Base-by-base conservation (phyloP, 2,888 invertebrate genomes). In the Synanthedon vespiformis region DNA sequence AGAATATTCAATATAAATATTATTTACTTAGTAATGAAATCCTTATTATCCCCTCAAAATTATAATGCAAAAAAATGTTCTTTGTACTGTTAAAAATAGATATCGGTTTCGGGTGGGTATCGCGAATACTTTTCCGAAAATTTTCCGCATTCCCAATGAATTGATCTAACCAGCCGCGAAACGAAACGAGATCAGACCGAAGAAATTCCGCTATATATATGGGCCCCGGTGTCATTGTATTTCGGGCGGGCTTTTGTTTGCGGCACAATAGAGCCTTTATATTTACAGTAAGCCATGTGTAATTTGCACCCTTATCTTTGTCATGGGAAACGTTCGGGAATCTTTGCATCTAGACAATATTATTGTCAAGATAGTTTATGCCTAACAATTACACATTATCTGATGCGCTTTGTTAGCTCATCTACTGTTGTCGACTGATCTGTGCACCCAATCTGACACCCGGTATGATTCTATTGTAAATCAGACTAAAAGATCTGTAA, bases 271-370 rank as follows among this genome's bases (percentile, higher is more conserved):
- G 40, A 40, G 40, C 41, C 12, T 13, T 50, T 22, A 13, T 22
- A n/a, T n/a, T 16, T 10, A n/a, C 16, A 48, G 56, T 41, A 34
- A 13, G 40, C 41, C 66, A 67, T 68, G 68, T 71, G 71, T 72
- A 71, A 74, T 72, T 71, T 67, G 67, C 68, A 67, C 65, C 73
- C 67, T 68, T 68, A 70, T 73, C 72, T 74, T 73, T 71, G 73
- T 72, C 64, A 60, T 61, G 55, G 55, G 56, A 61, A 65, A 61
- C 65, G 60, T 65, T 66, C 62, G 62, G 62, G 60, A 59, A 48
- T 48, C 18, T 48, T 18, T 44, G 44, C 44, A 14, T 34, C 34
- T 34, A 34, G 34, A 34, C 34, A 10, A 34, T 34, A 34, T 34
- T 22, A 34, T 34, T 34, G 34, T 34, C 8, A 10, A 34, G 40